phyloP scores from a whole-genome alignment of 1,140 invertebrate genomes.

The Danaus melanippus region DNA sequence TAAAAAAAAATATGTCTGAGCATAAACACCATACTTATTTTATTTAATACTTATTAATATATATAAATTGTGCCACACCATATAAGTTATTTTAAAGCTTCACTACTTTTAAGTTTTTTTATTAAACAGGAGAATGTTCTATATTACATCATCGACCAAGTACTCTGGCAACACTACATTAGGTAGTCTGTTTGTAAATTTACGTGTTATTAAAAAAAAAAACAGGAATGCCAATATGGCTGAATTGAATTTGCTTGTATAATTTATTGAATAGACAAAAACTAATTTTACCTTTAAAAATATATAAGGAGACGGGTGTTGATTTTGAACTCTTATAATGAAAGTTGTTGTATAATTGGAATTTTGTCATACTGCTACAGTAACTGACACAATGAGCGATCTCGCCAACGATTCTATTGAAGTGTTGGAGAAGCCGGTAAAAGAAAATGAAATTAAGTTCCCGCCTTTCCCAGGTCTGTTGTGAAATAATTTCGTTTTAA shows the following conservation, averaged over 20 bases:
- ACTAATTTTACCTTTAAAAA: conserved; percentile 6
- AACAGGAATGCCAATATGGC: conserved; percentile 49
- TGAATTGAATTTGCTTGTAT: conserved; percentile 25
- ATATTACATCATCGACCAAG: conserved; percentile 1
- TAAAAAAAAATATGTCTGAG: too few species aligned
- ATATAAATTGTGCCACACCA: too few species aligned
- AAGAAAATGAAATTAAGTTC: conserved; percentile 42
- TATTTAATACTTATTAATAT: too few species aligned
- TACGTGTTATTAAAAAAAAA: conserved; percentile 13
- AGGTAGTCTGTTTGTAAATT: not conserved
- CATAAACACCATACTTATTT: too few species aligned
- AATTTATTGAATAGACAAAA: conserved; percentile 15
- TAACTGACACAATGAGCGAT: conserved; percentile 45
- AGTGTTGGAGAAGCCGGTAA: conserved; percentile 55
- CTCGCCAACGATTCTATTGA: conserved; percentile 36
- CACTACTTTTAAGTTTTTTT: too few species aligned
- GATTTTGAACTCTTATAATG: not conserved
- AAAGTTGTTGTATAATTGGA: not conserved
- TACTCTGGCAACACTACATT: not conserved
- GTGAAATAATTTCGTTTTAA: not conserved
- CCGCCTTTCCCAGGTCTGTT: conserved; percentile 56
- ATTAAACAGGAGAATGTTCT: too few species aligned
- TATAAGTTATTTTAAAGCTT: too few species aligned
- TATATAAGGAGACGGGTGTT: not conserved
- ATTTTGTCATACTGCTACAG: not conserved